phyloP scores from a whole-genome alignment of 2,888 invertebrate genomes.

The Ochropacha duplaris region DNA sequence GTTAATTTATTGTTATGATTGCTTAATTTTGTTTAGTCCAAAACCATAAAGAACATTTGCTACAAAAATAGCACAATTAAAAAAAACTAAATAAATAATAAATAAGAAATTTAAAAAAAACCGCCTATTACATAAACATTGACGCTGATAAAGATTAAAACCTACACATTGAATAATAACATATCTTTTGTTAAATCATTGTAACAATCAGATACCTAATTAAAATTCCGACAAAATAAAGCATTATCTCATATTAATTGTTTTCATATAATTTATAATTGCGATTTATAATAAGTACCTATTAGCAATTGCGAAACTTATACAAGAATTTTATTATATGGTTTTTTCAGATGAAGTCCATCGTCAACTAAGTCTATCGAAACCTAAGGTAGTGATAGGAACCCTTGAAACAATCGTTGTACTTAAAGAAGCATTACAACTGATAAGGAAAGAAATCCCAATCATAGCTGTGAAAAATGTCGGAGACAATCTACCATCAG shows the following conservation, averaged over 20 bases:
- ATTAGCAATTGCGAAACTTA: too few species aligned
- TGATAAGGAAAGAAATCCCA: conserved; percentile 71
- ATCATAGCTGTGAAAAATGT: conserved; percentile 62
- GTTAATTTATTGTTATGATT: not conserved
- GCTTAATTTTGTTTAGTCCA: too few species aligned
- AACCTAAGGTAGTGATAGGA: conserved; percentile 84
- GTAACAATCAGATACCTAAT: not conserved
- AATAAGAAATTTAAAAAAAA: too few species aligned
- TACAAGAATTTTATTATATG: not conserved
- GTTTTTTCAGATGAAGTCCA: conserved; percentile 85
- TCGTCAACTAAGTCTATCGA: conserved; percentile 83
- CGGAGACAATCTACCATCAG: conserved; percentile 57
- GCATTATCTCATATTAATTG: too few species aligned
- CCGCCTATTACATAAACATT: too few species aligned
- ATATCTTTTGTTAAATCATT: not conserved
- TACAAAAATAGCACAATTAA: too few species aligned
- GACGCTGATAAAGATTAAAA: not conserved
- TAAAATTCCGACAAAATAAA: not conserved
- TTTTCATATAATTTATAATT: too few species aligned
- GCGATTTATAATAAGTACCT: too few species aligned
- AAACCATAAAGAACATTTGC: too few species aligned
- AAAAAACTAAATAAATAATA: too few species aligned
- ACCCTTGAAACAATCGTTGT: conserved; percentile 71
- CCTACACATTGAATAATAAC: too few species aligned
- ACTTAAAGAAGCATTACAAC: conserved; percentile 69